Evolutionary conservation across 2,888 invertebrate species (phyloP).

Genomic region (Epinotia nisella): DNA sequence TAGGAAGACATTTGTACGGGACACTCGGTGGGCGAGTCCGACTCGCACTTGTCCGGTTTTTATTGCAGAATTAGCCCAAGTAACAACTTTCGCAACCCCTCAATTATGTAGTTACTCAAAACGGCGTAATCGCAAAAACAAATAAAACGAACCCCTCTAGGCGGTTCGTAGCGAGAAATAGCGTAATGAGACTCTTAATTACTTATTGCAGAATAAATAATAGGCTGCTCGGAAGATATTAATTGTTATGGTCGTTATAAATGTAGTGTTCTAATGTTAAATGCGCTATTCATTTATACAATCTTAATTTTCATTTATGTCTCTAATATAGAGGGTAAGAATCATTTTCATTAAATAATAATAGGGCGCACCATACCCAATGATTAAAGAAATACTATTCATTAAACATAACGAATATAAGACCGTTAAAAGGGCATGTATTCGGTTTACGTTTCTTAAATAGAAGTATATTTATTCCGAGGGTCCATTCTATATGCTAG

Average conservation of each 20-base stretch:
- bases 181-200: slow-evolving; percentile 34
- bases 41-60: too few relatives aligned
- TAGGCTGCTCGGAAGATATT: slow-evolving; percentile 9
- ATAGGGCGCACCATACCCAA: too few relatives aligned
- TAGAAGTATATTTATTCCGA: too few relatives aligned
- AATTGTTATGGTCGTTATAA: slow-evolving; percentile 23
- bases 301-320: not conserved
- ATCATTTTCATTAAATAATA: too few relatives aligned
- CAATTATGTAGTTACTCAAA: slow-evolving; percentile 36
- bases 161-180: slow-evolving; percentile 32
- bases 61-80: slow-evolving; percentile 6
- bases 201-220: slow-evolving; percentile 40
- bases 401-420: too few relatives aligned
- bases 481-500: too few relatives aligned
- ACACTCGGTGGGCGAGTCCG: too few relatives aligned
- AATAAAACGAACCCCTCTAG: slow-evolving; percentile 21
- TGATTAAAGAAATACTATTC: too few relatives aligned
- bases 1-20: too few relatives aligned
- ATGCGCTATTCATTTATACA: slow-evolving; percentile 3
- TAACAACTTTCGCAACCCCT: slow-evolving; percentile 18
- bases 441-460: too few relatives aligned
- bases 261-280: not conserved
- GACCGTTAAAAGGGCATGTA: too few relatives aligned
- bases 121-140: slow-evolving; percentile 20
- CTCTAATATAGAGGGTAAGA: not conserved